Conservation (phyloP, 2,888 invertebrate species). For the Polyommatus iphigenia region DNA sequence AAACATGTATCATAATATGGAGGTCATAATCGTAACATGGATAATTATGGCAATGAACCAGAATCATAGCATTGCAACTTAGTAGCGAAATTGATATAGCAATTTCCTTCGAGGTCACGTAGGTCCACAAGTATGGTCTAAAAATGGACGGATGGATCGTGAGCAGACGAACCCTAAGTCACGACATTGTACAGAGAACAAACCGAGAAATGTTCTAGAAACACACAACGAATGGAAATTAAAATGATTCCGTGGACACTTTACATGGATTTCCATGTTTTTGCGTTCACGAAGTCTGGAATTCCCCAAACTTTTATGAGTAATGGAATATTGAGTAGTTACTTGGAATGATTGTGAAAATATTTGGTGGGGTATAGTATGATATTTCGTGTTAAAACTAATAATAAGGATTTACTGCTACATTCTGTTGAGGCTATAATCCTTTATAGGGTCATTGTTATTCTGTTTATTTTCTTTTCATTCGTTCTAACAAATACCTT, state of each 20-base stretch:
- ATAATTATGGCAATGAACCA: neutral
- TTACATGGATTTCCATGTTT: constrained; percentile 36
- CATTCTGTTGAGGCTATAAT: neutral
- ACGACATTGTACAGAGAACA: neutral
- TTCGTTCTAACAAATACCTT: neutral
- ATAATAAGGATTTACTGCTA: too few relatives aligned
- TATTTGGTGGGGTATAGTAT: too few relatives aligned
- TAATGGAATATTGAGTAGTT: neutral
- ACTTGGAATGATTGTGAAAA: neutral
- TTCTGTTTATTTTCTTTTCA: neutral
- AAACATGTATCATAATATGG: neutral
- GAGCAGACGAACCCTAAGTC: constrained; percentile 16
- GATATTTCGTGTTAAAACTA: too few relatives aligned
- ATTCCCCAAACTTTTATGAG: neutral
- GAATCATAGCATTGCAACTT: neutral
- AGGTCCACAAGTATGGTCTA: neutral
- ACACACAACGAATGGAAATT: constrained; percentile 12
- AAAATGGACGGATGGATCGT: constrained; percentile 16
- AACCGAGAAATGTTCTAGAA: neutral
- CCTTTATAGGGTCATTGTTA: neutral
- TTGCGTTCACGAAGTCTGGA: neutral
- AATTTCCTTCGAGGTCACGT: constrained; percentile 27
- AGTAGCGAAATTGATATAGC: neutral
- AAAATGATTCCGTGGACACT: neutral
- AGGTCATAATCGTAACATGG: neutral